phyloP scores from a whole-genome alignment of 2,113 vertebrate species.

The Pipa parva region DNA sequence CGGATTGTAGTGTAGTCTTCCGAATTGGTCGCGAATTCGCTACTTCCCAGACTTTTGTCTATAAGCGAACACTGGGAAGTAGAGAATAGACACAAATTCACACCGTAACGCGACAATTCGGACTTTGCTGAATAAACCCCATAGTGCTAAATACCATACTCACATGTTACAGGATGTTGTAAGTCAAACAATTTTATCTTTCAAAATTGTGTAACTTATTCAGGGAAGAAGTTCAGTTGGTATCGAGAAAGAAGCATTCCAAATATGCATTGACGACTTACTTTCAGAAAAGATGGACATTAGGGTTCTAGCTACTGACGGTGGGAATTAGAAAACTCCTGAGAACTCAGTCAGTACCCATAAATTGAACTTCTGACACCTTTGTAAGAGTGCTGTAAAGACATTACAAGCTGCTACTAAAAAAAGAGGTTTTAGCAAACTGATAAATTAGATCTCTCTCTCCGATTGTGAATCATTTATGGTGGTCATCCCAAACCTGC shows the following conservation, averaged over 20 bases:
- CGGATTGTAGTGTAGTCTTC: too few relatives aligned
- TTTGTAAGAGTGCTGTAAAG: background rate
- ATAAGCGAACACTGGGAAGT: too few relatives aligned
- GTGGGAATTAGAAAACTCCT: background rate
- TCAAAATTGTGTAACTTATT: background rate
- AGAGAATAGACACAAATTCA: too few relatives aligned
- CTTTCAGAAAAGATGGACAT: background rate
- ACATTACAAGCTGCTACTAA: background rate
- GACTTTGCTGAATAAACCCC: too few relatives aligned
- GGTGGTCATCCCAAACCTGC: background rate
- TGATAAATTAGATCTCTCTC: too few relatives aligned
- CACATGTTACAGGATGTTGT: too few relatives aligned
- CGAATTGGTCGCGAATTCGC: too few relatives aligned
- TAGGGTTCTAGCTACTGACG: background rate
- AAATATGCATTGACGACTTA: background rate
- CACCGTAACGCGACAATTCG: too few relatives aligned
- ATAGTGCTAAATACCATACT: too few relatives aligned
- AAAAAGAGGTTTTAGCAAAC: too few relatives aligned
- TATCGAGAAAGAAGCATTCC: background rate
- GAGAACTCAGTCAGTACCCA: background rate
- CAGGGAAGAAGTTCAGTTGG: background rate
- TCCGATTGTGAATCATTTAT: background rate
- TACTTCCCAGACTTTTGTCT: too few relatives aligned
- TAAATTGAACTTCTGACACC: background rate
- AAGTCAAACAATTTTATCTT: background rate